Conservation (phyloP, 2,888 invertebrate genomes). For the Cyclophora albipunctata region DNA sequence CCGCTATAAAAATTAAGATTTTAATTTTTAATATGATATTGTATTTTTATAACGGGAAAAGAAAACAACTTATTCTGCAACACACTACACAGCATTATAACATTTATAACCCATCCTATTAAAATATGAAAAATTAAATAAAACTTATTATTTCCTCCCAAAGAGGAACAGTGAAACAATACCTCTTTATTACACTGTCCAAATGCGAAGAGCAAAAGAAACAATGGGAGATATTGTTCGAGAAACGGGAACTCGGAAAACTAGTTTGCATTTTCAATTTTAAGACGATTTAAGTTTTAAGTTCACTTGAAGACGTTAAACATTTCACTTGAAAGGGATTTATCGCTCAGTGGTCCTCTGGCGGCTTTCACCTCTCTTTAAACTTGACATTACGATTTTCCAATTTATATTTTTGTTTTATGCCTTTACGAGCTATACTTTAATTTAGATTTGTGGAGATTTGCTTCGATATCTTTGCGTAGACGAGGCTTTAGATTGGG, state of each 20-base stretch:
- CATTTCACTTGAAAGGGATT: slow-evolving; percentile 47
- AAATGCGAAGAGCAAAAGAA: slow-evolving; percentile 25
- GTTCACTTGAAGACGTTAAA: slow-evolving; percentile 49
- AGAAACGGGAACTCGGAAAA: slow-evolving; percentile 36
- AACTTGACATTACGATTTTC: slow-evolving; percentile 15
- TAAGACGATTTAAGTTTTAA: slow-evolving; percentile 65
- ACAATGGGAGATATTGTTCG: slow-evolving; percentile 31
- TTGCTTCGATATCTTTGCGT: no score
- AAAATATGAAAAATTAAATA: no score
- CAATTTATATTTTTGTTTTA: slow-evolving; percentile 3
- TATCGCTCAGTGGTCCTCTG: slow-evolving; percentile 39
- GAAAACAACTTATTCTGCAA: no score
- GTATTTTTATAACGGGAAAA: no score
- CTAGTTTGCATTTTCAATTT: slow-evolving; percentile 68
- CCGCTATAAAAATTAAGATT: no score
- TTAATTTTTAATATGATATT: no score
- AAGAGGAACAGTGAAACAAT: not conserved
- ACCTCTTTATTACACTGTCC: slow-evolving; percentile 7
- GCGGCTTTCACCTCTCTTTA: slow-evolving; percentile 17
- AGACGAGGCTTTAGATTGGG: no score
- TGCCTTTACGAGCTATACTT: no score
- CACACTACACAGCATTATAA: no score
- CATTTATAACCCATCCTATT: no score
- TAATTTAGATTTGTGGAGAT: no score
- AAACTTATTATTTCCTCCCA: no score